Evolutionary conservation across 1,140 invertebrate species (phyloP).

Genomic region (Panagrolaimus sp.): DNA sequence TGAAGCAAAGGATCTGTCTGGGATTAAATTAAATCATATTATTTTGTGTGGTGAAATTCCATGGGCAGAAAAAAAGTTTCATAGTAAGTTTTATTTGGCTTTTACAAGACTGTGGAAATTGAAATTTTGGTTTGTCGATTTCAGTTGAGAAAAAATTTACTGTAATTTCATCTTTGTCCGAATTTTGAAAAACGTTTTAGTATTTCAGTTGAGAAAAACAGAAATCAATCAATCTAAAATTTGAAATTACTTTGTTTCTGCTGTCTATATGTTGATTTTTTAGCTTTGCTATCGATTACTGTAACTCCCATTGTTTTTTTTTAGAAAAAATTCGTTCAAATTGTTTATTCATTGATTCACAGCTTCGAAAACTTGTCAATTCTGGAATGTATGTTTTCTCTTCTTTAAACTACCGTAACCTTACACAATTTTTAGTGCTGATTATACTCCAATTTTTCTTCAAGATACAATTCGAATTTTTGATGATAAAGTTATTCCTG

Average conservation of each 20-base stretch:
- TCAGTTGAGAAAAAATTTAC: too few relatives aligned
- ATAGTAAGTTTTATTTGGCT: constrained; percentile 19
- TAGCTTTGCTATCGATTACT: too few relatives aligned
- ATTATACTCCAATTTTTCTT: constrained; percentile 82
- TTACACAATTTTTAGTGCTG: constrained; percentile 65
- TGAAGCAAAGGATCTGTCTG: constrained; percentile 16
- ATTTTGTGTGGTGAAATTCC: constrained; percentile 33
- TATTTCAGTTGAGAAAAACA: too few relatives aligned
- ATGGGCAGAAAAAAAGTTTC: constrained; percentile 4
- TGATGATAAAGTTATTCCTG: constrained; percentile 71
- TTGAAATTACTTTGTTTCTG: too few relatives aligned
- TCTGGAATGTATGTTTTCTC: constrained; percentile 1
- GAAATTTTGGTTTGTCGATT: too few relatives aligned
- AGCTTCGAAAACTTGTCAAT: constrained; percentile 30
- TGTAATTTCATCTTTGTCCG: too few relatives aligned
- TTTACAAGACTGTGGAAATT: too few relatives aligned
- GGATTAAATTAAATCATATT: constrained; percentile 35
- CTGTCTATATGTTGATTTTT: too few relatives aligned
- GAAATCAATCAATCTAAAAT: too few relatives aligned
- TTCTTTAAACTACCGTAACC: constrained; percentile 6
- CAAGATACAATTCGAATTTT: constrained; percentile 83
- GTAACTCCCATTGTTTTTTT: neutral
- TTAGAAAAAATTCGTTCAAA: constrained; percentile 41
- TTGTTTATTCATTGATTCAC: constrained; percentile 37
- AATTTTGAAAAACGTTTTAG: too few relatives aligned